Evolutionary conservation across 2,888 invertebrate species (phyloP).

Genomic region (Macaria liturata): DNA sequence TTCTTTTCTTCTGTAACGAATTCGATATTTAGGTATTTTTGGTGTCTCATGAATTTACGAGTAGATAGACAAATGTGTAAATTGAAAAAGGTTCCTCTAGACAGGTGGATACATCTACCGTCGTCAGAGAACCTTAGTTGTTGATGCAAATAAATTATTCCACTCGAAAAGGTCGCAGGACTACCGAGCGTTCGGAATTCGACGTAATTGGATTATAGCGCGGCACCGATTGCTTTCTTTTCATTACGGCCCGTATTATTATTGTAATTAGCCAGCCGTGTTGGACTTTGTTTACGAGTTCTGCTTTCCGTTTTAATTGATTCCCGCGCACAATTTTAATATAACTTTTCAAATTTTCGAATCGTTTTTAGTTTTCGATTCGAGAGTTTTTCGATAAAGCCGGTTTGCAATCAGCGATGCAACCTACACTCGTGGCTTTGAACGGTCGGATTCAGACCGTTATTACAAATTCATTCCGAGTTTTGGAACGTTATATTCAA

Average conservation of each 20-base stretch:
- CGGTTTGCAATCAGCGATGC: conserved; percentile 16
- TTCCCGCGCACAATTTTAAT: conserved; percentile 18
- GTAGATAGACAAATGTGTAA: too few relatives aligned
- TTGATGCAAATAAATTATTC: conserved; percentile 28
- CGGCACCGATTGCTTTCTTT: conserved; percentile 31
- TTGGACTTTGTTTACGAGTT: conserved; percentile 13
- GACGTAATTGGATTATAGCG: conserved; percentile 33
- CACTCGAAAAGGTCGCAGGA: conserved; percentile 25
- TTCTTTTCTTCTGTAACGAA: too few relatives aligned
- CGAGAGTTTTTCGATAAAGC: conserved; percentile 17
- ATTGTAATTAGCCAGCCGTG: conserved; percentile 29
- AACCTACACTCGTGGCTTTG: conserved; percentile 9
- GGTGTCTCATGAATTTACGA: not conserved
- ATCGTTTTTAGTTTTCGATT: conserved; percentile 17
- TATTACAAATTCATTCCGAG: conserved; percentile 19
- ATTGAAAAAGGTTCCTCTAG: too few relatives aligned
- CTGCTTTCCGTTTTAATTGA: conserved; percentile 21
- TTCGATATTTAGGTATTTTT: too few relatives aligned
- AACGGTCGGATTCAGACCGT: conserved; percentile 15
- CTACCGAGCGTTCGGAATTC: conserved; percentile 20
- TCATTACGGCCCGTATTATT: conserved; percentile 27
- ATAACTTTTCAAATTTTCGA: conserved; percentile 17
- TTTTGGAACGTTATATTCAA: conserved; percentile 22
- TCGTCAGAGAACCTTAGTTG: conserved; percentile 20
- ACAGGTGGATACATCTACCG: not conserved